Conservation (phyloP, 2,113 vertebrate species). For the Sciurus niger region DNA sequence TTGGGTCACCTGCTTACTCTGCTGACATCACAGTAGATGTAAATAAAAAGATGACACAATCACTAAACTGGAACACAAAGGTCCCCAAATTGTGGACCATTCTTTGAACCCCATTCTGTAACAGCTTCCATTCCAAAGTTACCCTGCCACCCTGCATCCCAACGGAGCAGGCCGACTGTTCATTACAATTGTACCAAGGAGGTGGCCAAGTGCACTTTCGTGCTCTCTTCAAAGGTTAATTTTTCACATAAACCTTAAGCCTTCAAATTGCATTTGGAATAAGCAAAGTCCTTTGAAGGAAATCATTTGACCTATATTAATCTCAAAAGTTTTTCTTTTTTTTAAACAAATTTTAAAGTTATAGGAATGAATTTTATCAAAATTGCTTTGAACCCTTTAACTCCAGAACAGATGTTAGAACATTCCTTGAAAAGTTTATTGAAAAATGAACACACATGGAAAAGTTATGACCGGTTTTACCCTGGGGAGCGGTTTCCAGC, state of each 20-base stretch:
- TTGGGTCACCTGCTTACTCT: background rate
- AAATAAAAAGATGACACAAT: background rate
- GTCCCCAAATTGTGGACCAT: background rate
- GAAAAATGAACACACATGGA: background rate
- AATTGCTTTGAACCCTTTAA: slow-evolving; percentile 49
- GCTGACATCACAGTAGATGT: background rate
- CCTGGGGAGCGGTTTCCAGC: slow-evolving; percentile 93
- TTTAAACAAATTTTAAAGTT: background rate
- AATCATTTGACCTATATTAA: background rate
- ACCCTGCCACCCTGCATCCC: background rate
- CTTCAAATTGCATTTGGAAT: background rate
- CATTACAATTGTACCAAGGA: background rate
- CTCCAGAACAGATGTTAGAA: slow-evolving; percentile 39
- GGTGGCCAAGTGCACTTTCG: background rate
- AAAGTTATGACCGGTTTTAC: slow-evolving; percentile 84
- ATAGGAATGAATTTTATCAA: slow-evolving; percentile 32
- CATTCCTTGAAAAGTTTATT: slow-evolving; percentile 14
- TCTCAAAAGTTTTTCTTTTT: background rate
- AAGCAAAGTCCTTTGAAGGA: slow-evolving; percentile 36
- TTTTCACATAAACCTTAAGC: slow-evolving; percentile 33
- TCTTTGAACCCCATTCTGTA: background rate
- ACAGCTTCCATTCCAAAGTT: background rate
- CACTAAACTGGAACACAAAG: background rate
- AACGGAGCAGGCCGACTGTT: background rate
- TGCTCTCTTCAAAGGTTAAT: background rate